Percentiles rank a stretch among this genome's conserved stretches.
phyloP scores from a whole-genome alignment of 2,797 vertebrate species.

The Varecia variegata region DNA sequence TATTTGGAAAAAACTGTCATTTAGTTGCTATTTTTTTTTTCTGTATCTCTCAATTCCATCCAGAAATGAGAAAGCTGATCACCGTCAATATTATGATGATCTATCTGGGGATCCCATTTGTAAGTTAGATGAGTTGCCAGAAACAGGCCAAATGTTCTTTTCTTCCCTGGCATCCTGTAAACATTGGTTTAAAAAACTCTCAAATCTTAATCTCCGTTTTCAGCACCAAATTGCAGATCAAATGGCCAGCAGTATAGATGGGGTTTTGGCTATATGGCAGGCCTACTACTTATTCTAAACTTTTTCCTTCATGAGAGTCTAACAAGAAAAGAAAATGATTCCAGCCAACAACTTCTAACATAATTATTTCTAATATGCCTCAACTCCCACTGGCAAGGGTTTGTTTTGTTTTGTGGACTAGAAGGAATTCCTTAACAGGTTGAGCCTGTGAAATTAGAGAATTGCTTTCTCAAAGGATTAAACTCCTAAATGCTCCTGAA shows the following conservation, averaged over 20 bases:
- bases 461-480: conserved; percentile 46
- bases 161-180: not conserved
- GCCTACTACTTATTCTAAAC: not conserved
- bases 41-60: not conserved
- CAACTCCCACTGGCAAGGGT: not conserved
- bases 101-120: not conserved
- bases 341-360: not conserved
- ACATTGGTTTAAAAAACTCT: conserved; percentile 2
- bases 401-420: not conserved
- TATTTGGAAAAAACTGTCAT: not conserved
- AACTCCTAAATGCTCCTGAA: conserved; percentile 5
- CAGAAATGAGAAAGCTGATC: not conserved
- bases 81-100: not conserved
- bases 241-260: not conserved
- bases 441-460: conserved; percentile 31
- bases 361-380: not conserved
- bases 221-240: not conserved
- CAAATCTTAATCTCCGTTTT: not conserved
- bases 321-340: not conserved
- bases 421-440: not conserved
- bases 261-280: accelerated
- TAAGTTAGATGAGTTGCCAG: not conserved
- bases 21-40: not conserved
- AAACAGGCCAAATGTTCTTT: conserved; percentile 11
- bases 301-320: not conserved